Evolutionary conservation across 2,888 invertebrate species (phyloP).

Genomic region (Limnephilus auricula): DNA sequence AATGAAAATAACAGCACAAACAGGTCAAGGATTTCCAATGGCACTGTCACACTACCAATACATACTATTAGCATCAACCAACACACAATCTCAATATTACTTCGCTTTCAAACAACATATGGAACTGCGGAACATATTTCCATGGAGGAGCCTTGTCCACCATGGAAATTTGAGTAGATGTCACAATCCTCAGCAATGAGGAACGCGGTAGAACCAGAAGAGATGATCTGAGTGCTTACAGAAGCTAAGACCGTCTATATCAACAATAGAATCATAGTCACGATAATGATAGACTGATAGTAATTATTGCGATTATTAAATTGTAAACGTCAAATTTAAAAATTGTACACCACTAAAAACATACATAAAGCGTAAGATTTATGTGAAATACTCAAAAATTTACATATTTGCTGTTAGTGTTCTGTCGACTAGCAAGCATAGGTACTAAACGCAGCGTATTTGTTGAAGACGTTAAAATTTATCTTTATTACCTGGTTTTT

Average conservation of each 20-base stretch:
- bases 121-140: too few species aligned
- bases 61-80: not conserved
- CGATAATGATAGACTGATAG: too few species aligned
- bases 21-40: not conserved
- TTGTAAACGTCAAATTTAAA: too few species aligned
- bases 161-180: too few species aligned
- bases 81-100: not conserved
- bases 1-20: not conserved
- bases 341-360: not conserved
- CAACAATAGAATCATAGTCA: too few species aligned
- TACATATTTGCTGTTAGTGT: not conserved
- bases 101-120: not conserved
- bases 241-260: too few species aligned
- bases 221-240: too few species aligned
- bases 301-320: too few species aligned
- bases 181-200: too few species aligned
- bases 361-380: not conserved
- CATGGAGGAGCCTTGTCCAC: too few species aligned
- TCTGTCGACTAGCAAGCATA: not conserved
- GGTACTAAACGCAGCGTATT: not conserved
- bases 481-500: not conserved
- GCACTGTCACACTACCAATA: not conserved
- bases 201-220: too few species aligned
- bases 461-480: not conserved
- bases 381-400: not conserved